These are phyloP conservation scores for Peromyscus eremicus DNA, from an alignment of 2,797 vertebrate species.

Conservation along the genomic window DNA sequence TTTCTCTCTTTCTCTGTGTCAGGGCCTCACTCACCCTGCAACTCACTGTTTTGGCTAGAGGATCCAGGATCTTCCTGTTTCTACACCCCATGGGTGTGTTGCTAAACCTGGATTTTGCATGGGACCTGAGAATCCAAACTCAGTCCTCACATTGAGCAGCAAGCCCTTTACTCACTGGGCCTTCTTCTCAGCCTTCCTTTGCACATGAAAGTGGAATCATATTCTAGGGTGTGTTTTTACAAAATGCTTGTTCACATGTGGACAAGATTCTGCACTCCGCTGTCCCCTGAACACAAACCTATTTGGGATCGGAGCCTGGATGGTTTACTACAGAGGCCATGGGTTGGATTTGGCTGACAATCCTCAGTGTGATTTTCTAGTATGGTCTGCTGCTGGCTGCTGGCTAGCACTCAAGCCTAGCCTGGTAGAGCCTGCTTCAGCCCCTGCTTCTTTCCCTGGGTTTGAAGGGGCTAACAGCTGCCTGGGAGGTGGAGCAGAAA, in stretches of 20 bases:
- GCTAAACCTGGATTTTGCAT: background rate
- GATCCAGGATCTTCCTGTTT: background rate
- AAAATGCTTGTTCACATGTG: background rate
- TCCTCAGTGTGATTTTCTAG: conserved; percentile 13
- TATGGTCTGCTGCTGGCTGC: background rate
- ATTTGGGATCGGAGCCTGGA: conserved; percentile 24
- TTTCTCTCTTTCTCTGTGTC: no score
- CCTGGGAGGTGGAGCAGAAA: conserved; percentile 6
- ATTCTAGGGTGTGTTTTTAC: background rate
- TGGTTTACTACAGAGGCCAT: background rate
- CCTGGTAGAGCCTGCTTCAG: background rate
- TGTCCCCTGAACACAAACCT: background rate
- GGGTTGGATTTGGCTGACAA: conserved; percentile 27
- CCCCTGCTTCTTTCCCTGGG: background rate
- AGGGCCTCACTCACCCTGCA: background rate
- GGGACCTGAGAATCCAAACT: background rate
- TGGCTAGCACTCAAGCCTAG: conserved; percentile 22
- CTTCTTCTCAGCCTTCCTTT: background rate
- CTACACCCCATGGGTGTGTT: no score
- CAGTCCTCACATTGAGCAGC: background rate
- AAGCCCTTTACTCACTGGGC: background rate
- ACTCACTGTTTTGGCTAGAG: background rate
- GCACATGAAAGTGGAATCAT: background rate
- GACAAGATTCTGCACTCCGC: background rate
- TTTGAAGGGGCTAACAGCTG: conserved; percentile 72